A percentile compares a stretch with the other conserved stretches of the same genome.
Conservation (phyloP, 35 echinoderm and acorn worm genomes). For the Eucidaris tribuloides region DNA sequence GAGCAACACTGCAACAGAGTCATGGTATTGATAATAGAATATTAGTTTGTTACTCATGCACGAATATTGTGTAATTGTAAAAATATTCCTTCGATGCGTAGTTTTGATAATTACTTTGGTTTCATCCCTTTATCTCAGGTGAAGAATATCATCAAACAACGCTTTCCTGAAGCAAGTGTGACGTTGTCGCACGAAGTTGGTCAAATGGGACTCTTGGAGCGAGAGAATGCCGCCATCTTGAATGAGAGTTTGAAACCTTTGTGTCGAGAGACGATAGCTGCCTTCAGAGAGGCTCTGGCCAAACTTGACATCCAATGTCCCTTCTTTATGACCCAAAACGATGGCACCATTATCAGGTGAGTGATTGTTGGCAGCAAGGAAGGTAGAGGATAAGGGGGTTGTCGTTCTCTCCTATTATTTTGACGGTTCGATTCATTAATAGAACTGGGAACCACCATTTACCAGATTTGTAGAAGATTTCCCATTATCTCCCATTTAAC, state of each 20-base stretch:
- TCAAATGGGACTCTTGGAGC: constrained; percentile 74
- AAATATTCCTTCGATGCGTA: background rate
- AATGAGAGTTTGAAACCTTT: constrained; percentile 90
- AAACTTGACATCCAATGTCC: constrained; percentile 75
- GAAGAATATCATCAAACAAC: constrained; percentile 25
- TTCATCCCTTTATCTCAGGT: constrained; percentile 36
- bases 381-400: too few species aligned
- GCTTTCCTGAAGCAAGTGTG: constrained; percentile 59
- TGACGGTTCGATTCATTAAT: too few species aligned
- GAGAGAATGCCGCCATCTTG: constrained; percentile 91
- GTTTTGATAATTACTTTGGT: background rate
- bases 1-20: too few species aligned
- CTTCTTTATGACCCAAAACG: constrained; percentile 93
- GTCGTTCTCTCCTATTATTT: too few species aligned
- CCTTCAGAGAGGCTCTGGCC: constrained; percentile 45
- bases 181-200: constrained; percentile 76
- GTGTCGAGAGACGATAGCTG: constrained; percentile 57
- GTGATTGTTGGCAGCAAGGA: too few species aligned
- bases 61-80: background rate
- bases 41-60: too few species aligned
- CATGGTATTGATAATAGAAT: too few species aligned
- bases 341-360: constrained; percentile 79
- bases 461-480: too few species aligned
- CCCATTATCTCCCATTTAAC: too few species aligned
- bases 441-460: too few species aligned